A percentile compares a stretch with the other conserved stretches of the same genome.
Evolutionary conservation across 2,797 vertebrate species (phyloP).

Genomic region (Sphenopsis melanotis): DNA sequence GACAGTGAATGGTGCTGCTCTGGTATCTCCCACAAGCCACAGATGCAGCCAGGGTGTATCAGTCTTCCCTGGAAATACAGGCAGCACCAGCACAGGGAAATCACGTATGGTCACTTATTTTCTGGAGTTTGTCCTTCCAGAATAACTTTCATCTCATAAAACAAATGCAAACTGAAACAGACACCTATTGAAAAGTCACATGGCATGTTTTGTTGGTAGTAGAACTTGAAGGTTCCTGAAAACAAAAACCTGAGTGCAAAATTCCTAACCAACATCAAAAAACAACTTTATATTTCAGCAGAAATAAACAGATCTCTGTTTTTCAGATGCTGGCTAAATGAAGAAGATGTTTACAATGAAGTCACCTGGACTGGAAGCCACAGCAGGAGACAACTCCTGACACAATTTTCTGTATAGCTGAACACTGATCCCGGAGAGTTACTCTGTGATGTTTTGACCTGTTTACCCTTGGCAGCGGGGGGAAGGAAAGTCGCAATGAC

Average conservation of each 20-base stretch:
- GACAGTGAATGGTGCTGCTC: background rate
- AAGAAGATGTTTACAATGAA: constrained; percentile 10
- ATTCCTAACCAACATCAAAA: background rate
- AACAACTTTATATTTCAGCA: background rate
- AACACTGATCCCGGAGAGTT: constrained; percentile 51
- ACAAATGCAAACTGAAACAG: background rate
- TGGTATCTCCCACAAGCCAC: background rate
- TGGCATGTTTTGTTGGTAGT: background rate
- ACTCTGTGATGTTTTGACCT: constrained; percentile 63
- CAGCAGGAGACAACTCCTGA: constrained; percentile 41
- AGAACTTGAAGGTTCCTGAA: background rate
- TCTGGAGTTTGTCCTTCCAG: constrained; percentile 1
- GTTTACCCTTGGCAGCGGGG: constrained; percentile 61
- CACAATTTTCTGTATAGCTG: constrained; percentile 44
- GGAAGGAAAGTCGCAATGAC: constrained; percentile 74
- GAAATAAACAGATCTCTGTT: background rate
- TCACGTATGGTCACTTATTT: background rate
- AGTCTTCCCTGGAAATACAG: background rate
- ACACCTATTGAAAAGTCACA: background rate
- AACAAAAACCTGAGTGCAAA: background rate
- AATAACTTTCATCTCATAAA: constrained; percentile 21
- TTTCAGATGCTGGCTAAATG: background rate
- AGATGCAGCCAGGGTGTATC: background rate
- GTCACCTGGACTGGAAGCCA: constrained; percentile 48
- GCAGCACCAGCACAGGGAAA: background rate